A percentile compares a stretch with the other conserved stretches of the same genome.
Conservation (phyloP, 2,888 invertebrate species). For the Synergus itoensis region DNA sequence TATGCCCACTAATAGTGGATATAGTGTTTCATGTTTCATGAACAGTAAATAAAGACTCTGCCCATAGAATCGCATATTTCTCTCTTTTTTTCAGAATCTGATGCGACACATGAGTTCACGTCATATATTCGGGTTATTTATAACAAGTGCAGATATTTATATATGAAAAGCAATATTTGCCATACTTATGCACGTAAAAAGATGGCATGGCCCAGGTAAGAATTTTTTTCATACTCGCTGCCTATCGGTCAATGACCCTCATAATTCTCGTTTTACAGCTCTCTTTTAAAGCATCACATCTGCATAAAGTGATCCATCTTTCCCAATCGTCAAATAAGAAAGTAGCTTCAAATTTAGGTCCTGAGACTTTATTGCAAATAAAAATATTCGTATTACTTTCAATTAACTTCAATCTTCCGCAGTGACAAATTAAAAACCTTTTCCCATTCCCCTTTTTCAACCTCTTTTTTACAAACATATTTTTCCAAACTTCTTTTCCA, state of each 20-base stretch:
- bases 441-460: too few relatives aligned
- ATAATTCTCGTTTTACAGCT: not conserved
- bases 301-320: not conserved
- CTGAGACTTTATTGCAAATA: not conserved
- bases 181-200: not conserved
- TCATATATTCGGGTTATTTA: not conserved
- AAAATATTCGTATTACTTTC: too few relatives aligned
- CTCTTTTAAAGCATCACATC: not conserved
- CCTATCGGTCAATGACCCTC: not conserved
- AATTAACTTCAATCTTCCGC: too few relatives aligned
- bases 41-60: slow-evolving; percentile 5
- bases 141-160: not conserved
- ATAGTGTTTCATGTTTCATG: not conserved
- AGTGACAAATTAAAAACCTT: not conserved
- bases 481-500: too few relatives aligned
- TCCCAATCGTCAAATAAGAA: not conserved
- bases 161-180: not conserved
- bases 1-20: not conserved
- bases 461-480: too few relatives aligned
- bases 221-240: not conserved
- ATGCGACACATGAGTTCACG: not conserved
- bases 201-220: not conserved
- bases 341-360: not conserved
- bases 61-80: not conserved
- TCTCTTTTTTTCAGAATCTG: not conserved